A percentile compares a stretch with the other conserved stretches of the same genome.
Evolutionary conservation across 2,797 vertebrate species (phyloP).

Genomic region (Rhodeus uyekii): DNA sequence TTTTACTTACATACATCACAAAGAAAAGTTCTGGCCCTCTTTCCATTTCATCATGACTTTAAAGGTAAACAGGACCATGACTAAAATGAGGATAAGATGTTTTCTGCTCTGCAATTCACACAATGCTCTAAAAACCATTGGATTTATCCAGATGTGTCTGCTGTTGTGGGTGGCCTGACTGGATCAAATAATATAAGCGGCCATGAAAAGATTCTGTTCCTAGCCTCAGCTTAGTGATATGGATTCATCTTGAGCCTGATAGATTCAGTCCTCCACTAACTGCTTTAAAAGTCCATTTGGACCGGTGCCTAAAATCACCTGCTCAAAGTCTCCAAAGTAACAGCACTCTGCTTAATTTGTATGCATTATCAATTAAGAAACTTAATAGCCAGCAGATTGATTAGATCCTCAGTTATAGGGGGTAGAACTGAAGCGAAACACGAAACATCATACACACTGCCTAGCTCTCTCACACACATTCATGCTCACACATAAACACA

Average conservation of each 20-base stretch:
- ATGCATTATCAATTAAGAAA: constrained; percentile 99
- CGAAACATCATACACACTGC: constrained; percentile 81
- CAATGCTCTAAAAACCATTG: neutral
- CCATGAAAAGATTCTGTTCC: neutral
- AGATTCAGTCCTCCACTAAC: constrained; percentile 90
- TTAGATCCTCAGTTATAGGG: constrained; percentile 99
- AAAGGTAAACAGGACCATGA: neutral
- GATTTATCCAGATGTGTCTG: neutral
- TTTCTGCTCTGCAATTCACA: neutral
- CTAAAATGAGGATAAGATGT: neutral
- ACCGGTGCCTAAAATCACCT: constrained; percentile 99
- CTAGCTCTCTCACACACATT: constrained; percentile 67
- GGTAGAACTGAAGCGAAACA: constrained; percentile 99
- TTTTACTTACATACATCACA: neutral
- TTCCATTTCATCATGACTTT: neutral
- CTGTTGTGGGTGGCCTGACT: neutral
- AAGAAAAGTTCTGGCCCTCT: neutral
- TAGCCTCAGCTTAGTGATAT: neutral
- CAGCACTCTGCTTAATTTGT: constrained; percentile 99
- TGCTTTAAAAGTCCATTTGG: constrained; percentile 99
- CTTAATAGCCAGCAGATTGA: constrained; percentile 99
- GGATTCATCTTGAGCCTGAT: constrained; percentile 78
- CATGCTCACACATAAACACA: constrained; percentile 37
- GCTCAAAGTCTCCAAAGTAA: constrained; percentile 97
- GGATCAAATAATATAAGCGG: neutral